These are phyloP conservation scores for Drosophila picticornis DNA, from an alignment of 2,888 invertebrate species.

Conservation along the genomic window DNA sequence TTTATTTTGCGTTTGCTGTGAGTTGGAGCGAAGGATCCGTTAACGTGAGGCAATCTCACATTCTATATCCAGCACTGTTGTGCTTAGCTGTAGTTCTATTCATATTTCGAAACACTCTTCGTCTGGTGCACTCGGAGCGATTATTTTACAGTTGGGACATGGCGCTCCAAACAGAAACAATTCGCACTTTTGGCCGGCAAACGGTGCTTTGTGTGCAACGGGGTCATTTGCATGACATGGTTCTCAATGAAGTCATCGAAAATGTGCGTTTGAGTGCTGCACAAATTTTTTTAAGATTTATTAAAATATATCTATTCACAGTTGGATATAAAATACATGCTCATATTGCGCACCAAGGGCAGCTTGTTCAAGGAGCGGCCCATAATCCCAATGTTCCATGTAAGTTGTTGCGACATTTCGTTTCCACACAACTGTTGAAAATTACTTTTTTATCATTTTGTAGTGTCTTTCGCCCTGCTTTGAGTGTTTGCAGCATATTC, in stretches of 20 bases:
- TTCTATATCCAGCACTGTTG: conserved; percentile 48
- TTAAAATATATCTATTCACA: conserved; percentile 53
- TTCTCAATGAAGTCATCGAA: conserved; percentile 86
- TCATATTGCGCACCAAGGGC: conserved; percentile 84
- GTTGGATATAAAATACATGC: conserved; percentile 84
- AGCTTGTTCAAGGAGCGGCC: conserved; percentile 78
- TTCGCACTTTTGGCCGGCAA: conserved; percentile 77
- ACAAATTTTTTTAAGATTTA: neutral
- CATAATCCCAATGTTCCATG: conserved; percentile 84
- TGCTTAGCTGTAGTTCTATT: conserved; percentile 42
- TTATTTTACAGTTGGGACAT: conserved; percentile 80
- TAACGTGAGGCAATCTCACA: conserved; percentile 31
- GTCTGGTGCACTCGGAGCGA: conserved; percentile 74
- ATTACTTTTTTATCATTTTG: conserved; percentile 12
- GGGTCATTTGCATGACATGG: conserved; percentile 83
- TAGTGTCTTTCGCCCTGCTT: conserved; percentile 83
- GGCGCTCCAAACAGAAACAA: conserved; percentile 83
- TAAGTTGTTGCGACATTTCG: conserved; percentile 41
- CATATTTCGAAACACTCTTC: conserved; percentile 56
- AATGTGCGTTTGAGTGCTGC: conserved; percentile 75
- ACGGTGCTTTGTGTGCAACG: conserved; percentile 82
- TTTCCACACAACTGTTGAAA: neutral
- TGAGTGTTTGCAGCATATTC: conserved; percentile 83
- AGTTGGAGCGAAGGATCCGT: neutral
- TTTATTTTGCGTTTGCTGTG: conserved; percentile 43